Evolutionary conservation across 1,140 invertebrate genomes (phyloP).

Genomic region (Berghia stephanieae): DNA sequence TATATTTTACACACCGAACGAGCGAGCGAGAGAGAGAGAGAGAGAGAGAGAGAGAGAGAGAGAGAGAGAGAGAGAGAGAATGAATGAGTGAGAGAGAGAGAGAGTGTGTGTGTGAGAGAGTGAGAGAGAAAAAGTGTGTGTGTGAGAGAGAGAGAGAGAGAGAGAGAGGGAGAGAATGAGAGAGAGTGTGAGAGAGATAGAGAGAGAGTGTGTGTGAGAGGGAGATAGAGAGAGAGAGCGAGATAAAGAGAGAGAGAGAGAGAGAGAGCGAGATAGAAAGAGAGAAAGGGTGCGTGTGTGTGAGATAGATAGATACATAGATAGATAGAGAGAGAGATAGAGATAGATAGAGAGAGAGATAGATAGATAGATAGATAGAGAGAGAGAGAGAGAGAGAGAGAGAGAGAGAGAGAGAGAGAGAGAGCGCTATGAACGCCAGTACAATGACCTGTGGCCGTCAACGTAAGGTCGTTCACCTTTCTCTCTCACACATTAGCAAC

Average conservation of each 20-base stretch:
- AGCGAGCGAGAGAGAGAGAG: not conserved
- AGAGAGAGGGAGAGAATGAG: not conserved
- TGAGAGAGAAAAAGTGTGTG: not conserved
- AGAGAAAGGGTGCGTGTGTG: not conserved
- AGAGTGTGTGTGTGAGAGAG: not conserved
- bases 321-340: not conserved
- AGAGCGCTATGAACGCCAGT: too few relatives aligned
- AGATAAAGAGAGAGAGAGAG: not conserved
- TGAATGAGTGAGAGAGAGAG: too few relatives aligned
- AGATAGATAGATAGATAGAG: not conserved
- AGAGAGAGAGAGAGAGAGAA: too few relatives aligned
- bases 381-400: not conserved
- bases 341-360: slow-evolving; percentile 2
- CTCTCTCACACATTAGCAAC: not conserved
- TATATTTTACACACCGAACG: too few relatives aligned
- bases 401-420: not conserved
- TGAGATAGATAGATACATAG: too few relatives aligned
- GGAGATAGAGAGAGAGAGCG: not conserved
- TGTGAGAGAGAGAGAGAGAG: not conserved
- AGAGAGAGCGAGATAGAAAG: too few relatives aligned
- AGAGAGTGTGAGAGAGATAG: slow-evolving; percentile 13
- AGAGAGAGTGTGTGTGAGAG: not conserved
- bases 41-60: not conserved
- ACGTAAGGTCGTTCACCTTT: not conserved
- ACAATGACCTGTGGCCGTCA: not conserved